Base-by-base conservation (phyloP, 2,888 invertebrate genomes). In the Lordiphosa fenestrarum region DNA sequence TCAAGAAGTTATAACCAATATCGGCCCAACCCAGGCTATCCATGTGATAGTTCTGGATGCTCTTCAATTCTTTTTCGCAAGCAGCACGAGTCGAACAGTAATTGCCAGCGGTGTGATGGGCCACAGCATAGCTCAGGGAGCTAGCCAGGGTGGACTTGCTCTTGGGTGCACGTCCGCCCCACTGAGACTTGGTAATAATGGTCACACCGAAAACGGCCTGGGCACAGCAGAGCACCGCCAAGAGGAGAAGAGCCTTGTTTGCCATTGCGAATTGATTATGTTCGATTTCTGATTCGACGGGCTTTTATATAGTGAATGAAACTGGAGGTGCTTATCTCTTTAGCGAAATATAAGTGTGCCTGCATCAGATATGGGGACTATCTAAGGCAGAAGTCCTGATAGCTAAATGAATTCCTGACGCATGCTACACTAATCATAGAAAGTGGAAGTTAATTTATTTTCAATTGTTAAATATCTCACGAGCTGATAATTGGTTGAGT, bases 1-100 rank as follows among this genome's bases (percentile, higher is more conserved):
- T 84, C 2, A 78, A 73, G 61, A 87, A 89, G 51, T 84, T 86
- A 53, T 88, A 88, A 30, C 87, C 87, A 53, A 89, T 89, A 61
- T 89, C 89, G 12, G 66, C 62, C 86, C 86, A 89, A 41, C 81
- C 81, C 55, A 80, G 57, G n/a, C 70, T 59, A 42, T 84, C 71
- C 84, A 88, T 88, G 61, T 88, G 88, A 59, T 78, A 87, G 44
- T 36, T 49, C 66, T 88, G 88, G 61, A 88, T 89, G 58, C 69
- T 81, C 50, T 75, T 73, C 76, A 88, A 61, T 60, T 85, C 61
- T 3, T 73, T 70, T 44, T 71, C 74, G 64, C 89, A 89, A 41
- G 71, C 69, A 13, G 62, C 52, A 37, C 62, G 52, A 30, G 78
- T 87, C 54, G 38, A 71, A 71, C 86, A 86, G 60, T 82, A 87